Conservation (phyloP, 2,113 vertebrate genomes). For the Piaya cayana region DNA sequence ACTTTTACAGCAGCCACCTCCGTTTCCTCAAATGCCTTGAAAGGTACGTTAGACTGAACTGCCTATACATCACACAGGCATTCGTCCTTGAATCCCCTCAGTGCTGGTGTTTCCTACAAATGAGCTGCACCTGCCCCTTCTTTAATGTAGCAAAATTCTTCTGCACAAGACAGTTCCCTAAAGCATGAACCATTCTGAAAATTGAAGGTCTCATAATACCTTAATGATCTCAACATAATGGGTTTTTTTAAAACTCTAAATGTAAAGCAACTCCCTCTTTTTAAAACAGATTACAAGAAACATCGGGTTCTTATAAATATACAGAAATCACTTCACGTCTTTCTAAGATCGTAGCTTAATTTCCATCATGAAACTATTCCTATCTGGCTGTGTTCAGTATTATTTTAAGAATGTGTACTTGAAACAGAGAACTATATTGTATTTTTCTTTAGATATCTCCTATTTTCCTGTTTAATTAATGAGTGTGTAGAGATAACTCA, state of each 20-base stretch:
- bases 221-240: not conserved
- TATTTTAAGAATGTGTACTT: not conserved
- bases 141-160: not conserved
- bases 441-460: not conserved
- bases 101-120: not conserved
- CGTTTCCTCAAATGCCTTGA: not conserved
- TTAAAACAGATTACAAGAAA: not conserved
- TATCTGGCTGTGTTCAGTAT: not conserved
- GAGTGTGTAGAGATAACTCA: not conserved
- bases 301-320: not conserved
- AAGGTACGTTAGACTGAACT: accelerated
- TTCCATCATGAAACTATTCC: not conserved
- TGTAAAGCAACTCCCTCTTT: not conserved
- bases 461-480: not conserved
- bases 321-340: not conserved
- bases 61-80: not conserved
- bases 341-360: not conserved
- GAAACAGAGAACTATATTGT: not conserved
- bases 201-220: not conserved
- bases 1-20: not conserved
- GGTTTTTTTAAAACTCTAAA: not conserved
- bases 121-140: not conserved
- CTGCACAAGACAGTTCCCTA: not conserved
- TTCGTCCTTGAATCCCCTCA: not conserved
- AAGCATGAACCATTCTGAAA: not conserved